phyloP scores from a whole-genome alignment of 2,113 vertebrate species.

The Peromyscus californicus region DNA sequence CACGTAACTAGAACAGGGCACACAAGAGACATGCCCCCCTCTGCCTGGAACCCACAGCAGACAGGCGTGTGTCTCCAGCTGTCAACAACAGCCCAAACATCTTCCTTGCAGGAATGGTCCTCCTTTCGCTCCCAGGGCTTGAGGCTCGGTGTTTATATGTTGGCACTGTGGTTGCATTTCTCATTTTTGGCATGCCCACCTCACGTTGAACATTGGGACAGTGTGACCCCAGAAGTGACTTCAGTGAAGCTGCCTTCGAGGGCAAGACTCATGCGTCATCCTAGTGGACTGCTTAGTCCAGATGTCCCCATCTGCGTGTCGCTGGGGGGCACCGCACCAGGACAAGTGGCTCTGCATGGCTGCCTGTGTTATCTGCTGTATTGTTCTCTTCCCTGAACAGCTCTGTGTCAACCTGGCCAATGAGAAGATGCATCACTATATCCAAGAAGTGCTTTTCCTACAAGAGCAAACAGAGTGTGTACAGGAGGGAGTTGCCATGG shows the following conservation, averaged over 20 bases:
- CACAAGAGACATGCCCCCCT: background rate
- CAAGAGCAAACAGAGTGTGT: constrained; percentile 96
- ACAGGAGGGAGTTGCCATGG: constrained; percentile 96
- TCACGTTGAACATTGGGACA: background rate
- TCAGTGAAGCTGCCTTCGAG: background rate
- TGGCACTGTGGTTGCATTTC: background rate
- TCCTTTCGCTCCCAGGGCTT: background rate
- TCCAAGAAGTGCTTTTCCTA: constrained; percentile 95
- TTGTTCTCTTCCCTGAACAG: constrained; percentile 83
- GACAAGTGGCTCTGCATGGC: background rate
- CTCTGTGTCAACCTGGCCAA: constrained; percentile 98
- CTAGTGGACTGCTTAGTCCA: background rate
- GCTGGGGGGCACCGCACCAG: background rate
- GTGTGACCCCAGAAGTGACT: background rate
- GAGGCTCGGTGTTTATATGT: background rate
- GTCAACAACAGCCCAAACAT: background rate
- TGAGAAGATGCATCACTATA: constrained; percentile 94
- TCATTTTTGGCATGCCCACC: background rate
- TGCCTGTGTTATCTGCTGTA: constrained; percentile 41
- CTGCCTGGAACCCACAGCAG: too few species aligned
- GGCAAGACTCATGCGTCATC: background rate
- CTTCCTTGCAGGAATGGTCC: background rate
- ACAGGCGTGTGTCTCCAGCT: background rate
- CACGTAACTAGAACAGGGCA: rapidly evolving
- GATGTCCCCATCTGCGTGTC: rapidly evolving